Conservation (phyloP, 1,140 invertebrate genomes). For the Hyphantria cunea region DNA sequence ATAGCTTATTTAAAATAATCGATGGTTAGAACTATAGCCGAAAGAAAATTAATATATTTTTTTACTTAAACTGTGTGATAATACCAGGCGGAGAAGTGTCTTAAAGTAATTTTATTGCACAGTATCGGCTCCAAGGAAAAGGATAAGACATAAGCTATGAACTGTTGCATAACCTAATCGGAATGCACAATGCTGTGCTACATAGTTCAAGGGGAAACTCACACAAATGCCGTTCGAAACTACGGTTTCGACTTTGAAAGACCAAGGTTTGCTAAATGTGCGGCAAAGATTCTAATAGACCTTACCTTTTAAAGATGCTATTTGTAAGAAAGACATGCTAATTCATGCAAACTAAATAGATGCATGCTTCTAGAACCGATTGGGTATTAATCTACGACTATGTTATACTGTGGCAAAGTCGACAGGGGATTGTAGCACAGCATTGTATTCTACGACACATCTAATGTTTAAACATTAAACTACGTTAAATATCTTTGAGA, state of each 20-base stretch:
- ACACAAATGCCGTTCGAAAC: conserved; percentile 57
- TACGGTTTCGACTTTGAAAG: neutral
- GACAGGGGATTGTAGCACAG: conserved; percentile 52
- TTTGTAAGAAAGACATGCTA: conserved; percentile 23
- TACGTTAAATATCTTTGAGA: conserved; percentile 1
- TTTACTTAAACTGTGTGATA: too few species aligned
- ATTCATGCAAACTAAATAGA: conserved; percentile 31
- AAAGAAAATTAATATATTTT: too few species aligned
- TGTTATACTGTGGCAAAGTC: conserved; percentile 18
- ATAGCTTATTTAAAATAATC: too few species aligned
- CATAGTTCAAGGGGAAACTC: conserved; percentile 51
- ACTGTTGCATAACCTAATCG: conserved; percentile 54
- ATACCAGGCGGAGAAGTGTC: too few species aligned
- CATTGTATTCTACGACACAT: conserved; percentile 42
- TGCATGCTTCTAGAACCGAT: conserved; percentile 22
- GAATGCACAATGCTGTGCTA: conserved; percentile 79
- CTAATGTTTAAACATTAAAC: conserved; percentile 17
- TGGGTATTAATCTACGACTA: conserved; percentile 30
- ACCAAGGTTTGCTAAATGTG: conserved; percentile 3
- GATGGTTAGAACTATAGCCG: too few species aligned
- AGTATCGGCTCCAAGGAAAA: conserved; percentile 22
- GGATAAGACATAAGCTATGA: conserved; percentile 6
- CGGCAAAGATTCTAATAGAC: neutral
- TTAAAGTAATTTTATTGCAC: too few species aligned
- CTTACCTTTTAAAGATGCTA: conserved; percentile 29